Base-by-base conservation (phyloP, 2,113 vertebrate genomes). In the Galemys pyrenaicus region DNA sequence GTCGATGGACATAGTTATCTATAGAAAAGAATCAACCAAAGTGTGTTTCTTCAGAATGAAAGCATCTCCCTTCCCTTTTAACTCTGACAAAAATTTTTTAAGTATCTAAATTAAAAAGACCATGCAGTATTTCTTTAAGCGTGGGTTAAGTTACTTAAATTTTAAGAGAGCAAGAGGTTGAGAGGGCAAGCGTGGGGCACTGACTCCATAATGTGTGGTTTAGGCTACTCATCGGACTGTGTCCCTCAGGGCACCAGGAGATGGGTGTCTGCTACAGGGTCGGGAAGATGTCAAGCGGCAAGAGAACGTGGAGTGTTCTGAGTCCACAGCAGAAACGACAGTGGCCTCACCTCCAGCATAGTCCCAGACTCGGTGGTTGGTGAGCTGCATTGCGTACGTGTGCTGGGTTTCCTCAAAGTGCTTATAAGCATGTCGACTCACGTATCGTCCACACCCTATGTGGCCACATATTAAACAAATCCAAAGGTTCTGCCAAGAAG, bases 361-460 rank as follows among this genome's bases (percentile, higher is more conserved):
- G 98, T 99, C 99, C 99, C 99, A 99, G 77, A 99, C 99, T 0
- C 99, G 97, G 97, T 99, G 99, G 97, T 99, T 99, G 97, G 99
- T 99, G 91, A 99, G 98, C 98, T 99, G 99, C 99, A 99, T 99
- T 12, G 99, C 99, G 0, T 99, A 99, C 0, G 99, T 99, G 96
- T 99, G 99, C 97, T 99, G 99, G 0, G 99, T 99, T 94, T 99
- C 99, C 97, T 99, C 99, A 73, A 99, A 99, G 98, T 99, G 99
- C 89, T 99, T 99, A 98, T 99, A 99, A 5, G 99, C 99, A 2
- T 99, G 99, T 12, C 99, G 99, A 62, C 99, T 99, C 9, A 99
- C 99, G 4, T 99, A 99, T 24, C 99, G 99, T 0, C 99, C 99
- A 2, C 99, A 99, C 32, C 99, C 99, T 30, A 99, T 99, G 98